Conservation (phyloP, 2,797 vertebrate genomes). For the Distichodus sexfasciatus region DNA sequence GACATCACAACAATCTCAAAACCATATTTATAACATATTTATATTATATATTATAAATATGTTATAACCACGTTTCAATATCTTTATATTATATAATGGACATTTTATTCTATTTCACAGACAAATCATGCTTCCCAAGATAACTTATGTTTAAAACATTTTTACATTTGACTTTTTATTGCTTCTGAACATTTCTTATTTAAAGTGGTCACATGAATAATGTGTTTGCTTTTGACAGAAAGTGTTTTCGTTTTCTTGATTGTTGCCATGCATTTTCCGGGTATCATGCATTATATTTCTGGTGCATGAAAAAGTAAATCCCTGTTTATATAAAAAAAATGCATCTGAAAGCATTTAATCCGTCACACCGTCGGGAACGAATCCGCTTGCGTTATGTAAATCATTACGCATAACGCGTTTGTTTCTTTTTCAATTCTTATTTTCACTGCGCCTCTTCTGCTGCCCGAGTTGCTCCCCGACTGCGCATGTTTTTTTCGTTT, state of each 20-base stretch:
- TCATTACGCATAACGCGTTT: constrained; percentile 29
- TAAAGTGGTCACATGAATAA: neutral
- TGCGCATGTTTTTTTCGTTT: constrained; percentile 28
- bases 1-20: too few species aligned
- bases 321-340: neutral
- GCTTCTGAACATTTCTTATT: neutral
- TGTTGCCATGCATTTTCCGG: neutral
- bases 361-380: neutral
- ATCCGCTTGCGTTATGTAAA: constrained; percentile 22
- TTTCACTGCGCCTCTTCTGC: constrained; percentile 50
- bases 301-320: neutral
- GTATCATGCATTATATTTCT: too few species aligned
- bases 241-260: neutral
- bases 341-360: neutral
- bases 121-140: too few species aligned
- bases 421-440: constrained; percentile 25
- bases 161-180: too few species aligned
- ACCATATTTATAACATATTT: too few species aligned
- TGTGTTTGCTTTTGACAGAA: neutral
- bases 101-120: neutral
- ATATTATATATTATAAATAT: too few species aligned
- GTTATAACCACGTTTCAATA: too few species aligned
- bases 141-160: too few species aligned
- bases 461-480: constrained; percentile 12
- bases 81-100: neutral